A percentile compares a stretch with the other conserved stretches of the same genome.
Conservation (phyloP, 2,888 invertebrate species). For the Mesorhabditis sp. region DNA sequence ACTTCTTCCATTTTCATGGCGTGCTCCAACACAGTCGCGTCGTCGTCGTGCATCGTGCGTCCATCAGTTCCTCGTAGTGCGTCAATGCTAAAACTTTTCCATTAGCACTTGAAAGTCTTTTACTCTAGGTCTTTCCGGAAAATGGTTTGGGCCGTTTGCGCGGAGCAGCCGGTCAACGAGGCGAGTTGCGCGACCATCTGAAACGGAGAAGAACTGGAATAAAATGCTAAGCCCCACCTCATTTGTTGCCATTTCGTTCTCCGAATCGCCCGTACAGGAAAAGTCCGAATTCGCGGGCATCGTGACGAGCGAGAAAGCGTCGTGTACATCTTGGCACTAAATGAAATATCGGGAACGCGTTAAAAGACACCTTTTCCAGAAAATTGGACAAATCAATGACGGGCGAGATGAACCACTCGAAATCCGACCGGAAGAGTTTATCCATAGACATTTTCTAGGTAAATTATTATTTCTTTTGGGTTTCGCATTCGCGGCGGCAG, state of each 20-base stretch:
- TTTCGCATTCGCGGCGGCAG: no score
- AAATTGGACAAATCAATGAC: slow-evolving; percentile 19
- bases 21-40: not conserved
- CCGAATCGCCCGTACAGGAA: not conserved
- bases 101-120: not conserved
- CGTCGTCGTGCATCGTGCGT: not conserved
- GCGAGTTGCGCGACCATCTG: not conserved
- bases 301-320: not conserved
- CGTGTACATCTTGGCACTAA: not conserved
- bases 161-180: not conserved
- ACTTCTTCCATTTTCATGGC: not conserved
- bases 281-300: not conserved
- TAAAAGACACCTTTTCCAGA: slow-evolving; percentile 16
- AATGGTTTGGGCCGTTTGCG: not conserved
- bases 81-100: not conserved
- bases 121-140: not conserved
- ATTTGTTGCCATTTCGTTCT: not conserved
- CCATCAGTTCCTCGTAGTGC: not conserved
- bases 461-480: not conserved
- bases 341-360: not conserved
- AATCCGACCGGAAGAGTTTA: slow-evolving; percentile 27
- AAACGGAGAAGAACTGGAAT: not conserved
- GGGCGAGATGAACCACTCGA: slow-evolving; percentile 32
- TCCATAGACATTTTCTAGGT: slow-evolving; percentile 23
- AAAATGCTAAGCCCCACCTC: not conserved